Percentiles rank a stretch among this genome's conserved stretches.
Conservation (phyloP, 2,888 invertebrate genomes). For the Pycnomerus fuliginosus region DNA sequence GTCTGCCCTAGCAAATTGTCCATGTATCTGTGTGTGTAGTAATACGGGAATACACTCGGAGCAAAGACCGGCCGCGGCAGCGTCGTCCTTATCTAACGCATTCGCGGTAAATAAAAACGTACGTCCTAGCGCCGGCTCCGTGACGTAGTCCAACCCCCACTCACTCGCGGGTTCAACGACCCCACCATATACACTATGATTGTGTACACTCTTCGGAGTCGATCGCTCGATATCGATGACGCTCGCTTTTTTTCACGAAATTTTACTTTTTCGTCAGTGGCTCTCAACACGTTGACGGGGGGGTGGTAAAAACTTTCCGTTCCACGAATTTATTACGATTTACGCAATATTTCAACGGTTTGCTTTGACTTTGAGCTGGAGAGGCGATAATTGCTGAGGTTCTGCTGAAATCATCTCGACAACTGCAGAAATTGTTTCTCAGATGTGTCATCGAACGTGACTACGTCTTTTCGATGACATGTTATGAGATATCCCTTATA, state of each 20-base stretch:
- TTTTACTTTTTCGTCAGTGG: conserved; percentile 20
- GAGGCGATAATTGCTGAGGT: no score
- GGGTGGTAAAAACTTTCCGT: no score
- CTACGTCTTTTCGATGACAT: no score
- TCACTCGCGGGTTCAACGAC: conserved; percentile 46
- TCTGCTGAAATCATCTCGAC: no score
- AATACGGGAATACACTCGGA: conserved; percentile 45
- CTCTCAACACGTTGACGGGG: no score
- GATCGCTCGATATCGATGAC: conserved; percentile 38
- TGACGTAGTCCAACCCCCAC: conserved; percentile 47
- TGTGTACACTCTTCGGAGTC: conserved; percentile 35
- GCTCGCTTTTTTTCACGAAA: conserved; percentile 31
- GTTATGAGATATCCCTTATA: no score
- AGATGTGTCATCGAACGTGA: no score
- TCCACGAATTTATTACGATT: no score
- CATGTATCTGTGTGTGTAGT: conserved; percentile 48
- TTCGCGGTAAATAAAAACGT: conserved; percentile 34
- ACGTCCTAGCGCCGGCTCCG: conserved; percentile 45
- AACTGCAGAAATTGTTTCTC: no score
- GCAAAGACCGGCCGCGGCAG: conserved; percentile 17
- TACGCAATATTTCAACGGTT: no score
- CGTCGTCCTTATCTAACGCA: conserved; percentile 34
- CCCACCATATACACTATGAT: conserved; percentile 45
- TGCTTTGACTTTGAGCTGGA: no score
- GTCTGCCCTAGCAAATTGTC: conserved; percentile 50